Evolutionary conservation across 2,888 invertebrate genomes (phyloP).

Genomic region (Eudasyphora cyanicolor): DNA sequence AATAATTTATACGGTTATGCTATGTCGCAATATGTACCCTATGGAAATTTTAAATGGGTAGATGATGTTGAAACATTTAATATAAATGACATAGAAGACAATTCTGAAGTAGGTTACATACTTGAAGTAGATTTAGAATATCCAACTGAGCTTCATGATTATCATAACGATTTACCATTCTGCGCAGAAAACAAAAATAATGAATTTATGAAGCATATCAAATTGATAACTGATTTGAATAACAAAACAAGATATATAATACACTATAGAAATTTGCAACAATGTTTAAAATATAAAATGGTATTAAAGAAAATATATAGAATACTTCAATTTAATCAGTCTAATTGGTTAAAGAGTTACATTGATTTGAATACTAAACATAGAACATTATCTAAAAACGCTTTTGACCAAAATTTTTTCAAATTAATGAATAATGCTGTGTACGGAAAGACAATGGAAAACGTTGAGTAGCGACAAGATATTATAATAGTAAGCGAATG

Average conservation of each 20-base stretch:
- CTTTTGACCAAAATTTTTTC: constrained; percentile 74
- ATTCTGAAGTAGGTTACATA: constrained; percentile 64
- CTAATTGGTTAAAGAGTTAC: constrained; percentile 69
- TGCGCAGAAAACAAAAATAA: constrained; percentile 38
- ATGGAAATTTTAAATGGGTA: constrained; percentile 60
- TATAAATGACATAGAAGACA: background rate
- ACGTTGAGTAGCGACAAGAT: constrained; percentile 63
- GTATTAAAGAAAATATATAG: constrained; percentile 70
- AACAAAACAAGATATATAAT: constrained; percentile 70
- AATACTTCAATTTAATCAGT: constrained; percentile 69
- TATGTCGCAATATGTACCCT: constrained; percentile 69
- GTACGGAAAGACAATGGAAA: constrained; percentile 67
- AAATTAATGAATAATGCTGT: constrained; percentile 75
- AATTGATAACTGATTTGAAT: constrained; percentile 68
- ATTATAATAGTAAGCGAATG: constrained; percentile 59
- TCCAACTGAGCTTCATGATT: constrained; percentile 5
- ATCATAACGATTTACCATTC: constrained; percentile 47
- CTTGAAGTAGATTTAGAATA: constrained; percentile 66
- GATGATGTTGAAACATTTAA: background rate
- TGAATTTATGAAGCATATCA: constrained; percentile 8
- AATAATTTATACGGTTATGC: constrained; percentile 68
- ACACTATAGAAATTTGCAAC: constrained; percentile 70
- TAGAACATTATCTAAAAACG: constrained; percentile 69
- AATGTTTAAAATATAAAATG: constrained; percentile 69
- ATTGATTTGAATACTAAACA: constrained; percentile 67